These are phyloP conservation scores for Lymantria monacha DNA, from an alignment of 2,888 invertebrate genomes.

Conservation along the genomic window DNA sequence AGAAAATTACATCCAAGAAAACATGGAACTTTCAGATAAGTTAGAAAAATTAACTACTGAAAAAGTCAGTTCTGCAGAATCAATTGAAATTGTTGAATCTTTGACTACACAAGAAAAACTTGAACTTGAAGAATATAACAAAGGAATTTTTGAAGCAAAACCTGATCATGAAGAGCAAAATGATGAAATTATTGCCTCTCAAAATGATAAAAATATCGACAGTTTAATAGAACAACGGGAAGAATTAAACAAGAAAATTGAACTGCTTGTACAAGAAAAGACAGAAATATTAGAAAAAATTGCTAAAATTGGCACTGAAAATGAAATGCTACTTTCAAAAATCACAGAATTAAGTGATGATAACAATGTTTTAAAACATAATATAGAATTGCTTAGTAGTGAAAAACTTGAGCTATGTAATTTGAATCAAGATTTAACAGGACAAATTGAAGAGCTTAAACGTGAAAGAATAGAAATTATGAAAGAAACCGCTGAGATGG, in stretches of 20 bases:
- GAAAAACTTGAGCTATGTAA: slow-evolving; percentile 64
- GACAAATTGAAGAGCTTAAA: slow-evolving; percentile 72
- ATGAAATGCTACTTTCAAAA: slow-evolving; percentile 76
- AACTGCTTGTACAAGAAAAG: slow-evolving; percentile 86
- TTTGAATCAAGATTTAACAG: slow-evolving; percentile 58
- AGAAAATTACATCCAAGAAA: slow-evolving; percentile 86
- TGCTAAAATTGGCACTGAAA: slow-evolving; percentile 83
- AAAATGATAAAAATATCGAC: slow-evolving; percentile 78
- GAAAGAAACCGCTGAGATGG: slow-evolving; percentile 64
- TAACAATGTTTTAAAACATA: slow-evolving; percentile 70
- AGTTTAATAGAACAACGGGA: slow-evolving; percentile 84
- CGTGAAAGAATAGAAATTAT: slow-evolving; percentile 66
- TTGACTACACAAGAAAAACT: slow-evolving; percentile 87
- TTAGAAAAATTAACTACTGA: slow-evolving; percentile 87
- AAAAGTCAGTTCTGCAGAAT: slow-evolving; percentile 89
- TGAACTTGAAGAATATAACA: slow-evolving; percentile 86
- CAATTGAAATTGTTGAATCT: slow-evolving; percentile 88
- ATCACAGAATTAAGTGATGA: slow-evolving; percentile 77
- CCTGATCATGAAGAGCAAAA: slow-evolving; percentile 38
- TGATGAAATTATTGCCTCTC: slow-evolving; percentile 40
- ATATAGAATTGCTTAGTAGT: slow-evolving; percentile 66
- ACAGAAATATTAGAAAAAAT: slow-evolving; percentile 87
- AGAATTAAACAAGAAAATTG: slow-evolving; percentile 85
- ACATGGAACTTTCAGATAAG: slow-evolving; percentile 87
- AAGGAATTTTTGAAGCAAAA: slow-evolving; percentile 64